Evolutionary conservation across 1,140 invertebrate species (phyloP), one percentile per base, ranked within the genome.

Genomic region (Campodea augens): DNA sequence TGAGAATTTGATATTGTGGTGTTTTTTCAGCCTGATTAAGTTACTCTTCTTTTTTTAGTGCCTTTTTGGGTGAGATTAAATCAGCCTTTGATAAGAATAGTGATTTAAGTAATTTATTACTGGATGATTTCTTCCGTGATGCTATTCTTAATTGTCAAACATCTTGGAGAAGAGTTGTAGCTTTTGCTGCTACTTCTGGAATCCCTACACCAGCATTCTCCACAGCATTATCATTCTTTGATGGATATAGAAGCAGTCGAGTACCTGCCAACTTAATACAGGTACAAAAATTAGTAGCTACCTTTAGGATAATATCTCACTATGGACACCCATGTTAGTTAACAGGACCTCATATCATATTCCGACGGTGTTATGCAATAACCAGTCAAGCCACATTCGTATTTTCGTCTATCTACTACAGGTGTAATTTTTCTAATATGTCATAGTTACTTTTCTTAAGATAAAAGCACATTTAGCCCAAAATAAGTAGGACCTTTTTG

Each of bases 21-120:
- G n/a, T n/a, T n/a, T n/a, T n/a, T n/a, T n/a, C n/a, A n/a, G n/a
- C n/a, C n/a, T n/a, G n/a, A n/a, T n/a, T n/a, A n/a, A n/a, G n/a
- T n/a, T n/a, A n/a, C n/a, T n/a, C n/a, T n/a, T n/a, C n/a, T n/a
- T 52, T 36, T 53, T 64, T 42, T 59, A 84, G 89, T 60, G 83
- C 74, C 0, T 98, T 99, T 62, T 68, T 99, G 44, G 92, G 90
- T 22, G 90, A 97, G 58, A 99, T 99, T 52, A 98, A 98, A 68
- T 66, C 74, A 32, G 95, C 95, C 0, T 98, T 91, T 62, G 86
- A 90, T 44, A 83, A 87, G 51, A 89, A 98, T 64, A 81, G 88
- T 5, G 68, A 83, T 41, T 65, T 98, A 4, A 72, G 73, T 0
- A 98, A 95, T 61, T 67, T 99, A n/a, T 63, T 99, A 23, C 56